These are phyloP conservation scores for Podarcis lilfordi DNA, from an alignment of 2,797 vertebrate species.

Conservation along the genomic window DNA sequence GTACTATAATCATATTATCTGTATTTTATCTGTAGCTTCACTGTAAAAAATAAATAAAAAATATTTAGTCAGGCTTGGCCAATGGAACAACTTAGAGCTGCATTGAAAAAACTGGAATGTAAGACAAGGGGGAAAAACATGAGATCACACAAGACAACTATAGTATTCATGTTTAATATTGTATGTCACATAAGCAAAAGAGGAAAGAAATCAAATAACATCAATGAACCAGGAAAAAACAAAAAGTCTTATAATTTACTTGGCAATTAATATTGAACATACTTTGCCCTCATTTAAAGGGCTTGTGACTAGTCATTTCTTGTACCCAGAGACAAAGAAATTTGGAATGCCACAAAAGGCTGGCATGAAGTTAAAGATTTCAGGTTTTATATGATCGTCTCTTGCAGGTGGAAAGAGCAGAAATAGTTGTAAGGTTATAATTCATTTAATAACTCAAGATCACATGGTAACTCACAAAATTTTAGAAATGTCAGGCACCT, in stretches of 20 bases:
- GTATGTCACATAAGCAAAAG: slow-evolving; percentile 7
- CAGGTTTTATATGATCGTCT: slow-evolving; percentile 38
- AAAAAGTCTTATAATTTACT: slow-evolving; percentile 26
- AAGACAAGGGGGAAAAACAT: slow-evolving; percentile 42
- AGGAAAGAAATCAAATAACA: slow-evolving; percentile 47
- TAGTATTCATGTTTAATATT: slow-evolving; percentile 48
- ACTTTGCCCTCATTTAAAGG: slow-evolving; percentile 52
- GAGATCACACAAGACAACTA: slow-evolving; percentile 3
- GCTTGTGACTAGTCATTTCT: slow-evolving; percentile 49
- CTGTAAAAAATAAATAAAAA: slow-evolving; percentile 62
- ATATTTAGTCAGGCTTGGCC: slow-evolving; percentile 55
- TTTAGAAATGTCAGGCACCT: slow-evolving; percentile 51
- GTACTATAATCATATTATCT: slow-evolving; percentile 56
- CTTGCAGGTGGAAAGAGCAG: not conserved
- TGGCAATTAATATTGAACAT: slow-evolving; percentile 41
- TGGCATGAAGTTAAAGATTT: slow-evolving; percentile 44
- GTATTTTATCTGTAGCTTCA: slow-evolving; percentile 59
- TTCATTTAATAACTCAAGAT: slow-evolving; percentile 30
- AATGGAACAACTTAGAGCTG: slow-evolving; percentile 47
- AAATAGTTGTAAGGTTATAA: slow-evolving; percentile 42
- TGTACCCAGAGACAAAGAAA: slow-evolving; percentile 23
- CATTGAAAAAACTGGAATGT: slow-evolving; percentile 63
- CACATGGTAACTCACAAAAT: slow-evolving; percentile 41
- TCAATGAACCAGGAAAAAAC: not conserved
- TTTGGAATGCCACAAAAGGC: slow-evolving; percentile 35